Base-by-base conservation (phyloP, 2,888 invertebrate species). In the Tetragnatha montana region DNA sequence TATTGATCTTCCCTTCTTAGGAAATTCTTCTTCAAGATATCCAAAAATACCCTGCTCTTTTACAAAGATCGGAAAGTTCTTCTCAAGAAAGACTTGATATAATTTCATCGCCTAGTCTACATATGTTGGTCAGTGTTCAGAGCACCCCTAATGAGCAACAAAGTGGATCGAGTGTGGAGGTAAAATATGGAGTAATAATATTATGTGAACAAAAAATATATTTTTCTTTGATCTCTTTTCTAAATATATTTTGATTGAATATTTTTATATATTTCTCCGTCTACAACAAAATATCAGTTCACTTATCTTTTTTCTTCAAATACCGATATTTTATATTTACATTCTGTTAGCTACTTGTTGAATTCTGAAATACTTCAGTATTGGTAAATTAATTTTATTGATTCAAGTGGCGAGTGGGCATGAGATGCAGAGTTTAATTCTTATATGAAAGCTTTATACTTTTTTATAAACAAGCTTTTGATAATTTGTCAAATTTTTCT, bases 121-220 rank as follows among this genome's bases (percentile, higher is more conserved):
- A 51, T 74, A n/a, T 73, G 3, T 35, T 71, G 74, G 8, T 51
- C 21, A 51, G 51, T 22, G 22, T 35, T 35, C 73, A 82, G 74
- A 74, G 73, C 8, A 50, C 51, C 7, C 22, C 73, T 74, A 51
- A 71, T 19, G n/a, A 21, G 6, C 71, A 81, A 73, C 21, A 50
- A 50, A 71, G 17, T 14, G 71, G 10, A 47, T 35, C 35, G 50
- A 21, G 60, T 82, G 82, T 82, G 22, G 7, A 49, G 49, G 74
- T 60, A 74, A 35, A 35, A 4, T 35, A 35, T n/a, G n/a, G n/a
- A n/a, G n/a, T n/a, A 35, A 35, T 2, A 35, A 35, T 35, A 35
- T 35, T 35, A 35, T 35, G 35, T 35, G 35, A 35, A 35, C 35
- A 35, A 35, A 35, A n/a, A n/a, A n/a, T n/a, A n/a, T n/a, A n/a